Evolutionary conservation across 2,797 vertebrate species (phyloP), one percentile per base, ranked within the genome.

Genomic region (Odontamblyopus rebecca): DNA sequence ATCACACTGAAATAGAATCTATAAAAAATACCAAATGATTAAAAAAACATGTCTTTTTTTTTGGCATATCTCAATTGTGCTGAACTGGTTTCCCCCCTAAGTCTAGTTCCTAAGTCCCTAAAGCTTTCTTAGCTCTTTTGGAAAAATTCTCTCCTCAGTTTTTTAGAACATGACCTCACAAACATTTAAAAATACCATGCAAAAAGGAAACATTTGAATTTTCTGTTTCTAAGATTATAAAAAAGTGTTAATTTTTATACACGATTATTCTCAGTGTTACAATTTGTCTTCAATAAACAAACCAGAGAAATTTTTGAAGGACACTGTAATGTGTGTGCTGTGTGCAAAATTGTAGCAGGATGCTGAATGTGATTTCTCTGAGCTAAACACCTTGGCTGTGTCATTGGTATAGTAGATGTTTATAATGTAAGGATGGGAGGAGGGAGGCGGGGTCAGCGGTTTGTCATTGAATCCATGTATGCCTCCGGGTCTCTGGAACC

Each of bases 401-500:
- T 84, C 88, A 80, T 73, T 84, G 74, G 65, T 66, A 29, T 50
- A 57, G 74, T 62, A 66, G 63, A 68, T 83, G 74, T 77, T 83
- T 77, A 69, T 79, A 61, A 81, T 66, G 26, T 65, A 51, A 27
- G 38, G n/a, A 38, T 13, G 15, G 23, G 71, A 35, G 69, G 54
- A 54, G 61, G 62, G 13, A 62, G 38, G 44, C n/a, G 12, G 70
- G 57, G 53, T 44, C 35, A 6, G 12, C 27, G 63, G 81, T 85
- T 86, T 60, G 54, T 81, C 78, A 80, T 72, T 81, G 76, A 69
- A 68, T 80, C 83, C 76, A 83, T 30, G 66, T 85, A 77, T 72
- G 80, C 82, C 84, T 82, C 2, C 5, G 85, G 84, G 84, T 79
- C 78, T 83, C 71, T 76, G 86, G 81, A 86, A 73, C 81, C 86